Conservation (phyloP, 2,888 invertebrate genomes). For the Drosophila peninsularis region DNA sequence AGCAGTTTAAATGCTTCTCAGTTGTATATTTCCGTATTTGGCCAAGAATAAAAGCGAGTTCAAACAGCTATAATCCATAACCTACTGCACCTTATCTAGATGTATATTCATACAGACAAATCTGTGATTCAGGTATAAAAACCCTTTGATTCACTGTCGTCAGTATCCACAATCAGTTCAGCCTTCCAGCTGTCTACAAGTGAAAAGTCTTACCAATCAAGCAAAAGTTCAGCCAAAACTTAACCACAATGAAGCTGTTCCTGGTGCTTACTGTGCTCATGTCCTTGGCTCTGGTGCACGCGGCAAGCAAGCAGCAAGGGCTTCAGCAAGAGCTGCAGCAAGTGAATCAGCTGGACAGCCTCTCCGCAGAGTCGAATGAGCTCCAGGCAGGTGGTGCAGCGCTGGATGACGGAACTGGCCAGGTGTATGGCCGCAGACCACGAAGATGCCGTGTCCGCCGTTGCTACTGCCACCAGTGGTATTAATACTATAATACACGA, state of each 20-base stretch:
- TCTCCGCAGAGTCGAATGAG: conserved; percentile 2
- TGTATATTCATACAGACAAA: neutral
- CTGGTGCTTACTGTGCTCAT: conserved; percentile 4
- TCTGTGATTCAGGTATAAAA: conserved; percentile 1
- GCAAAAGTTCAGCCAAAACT: neutral
- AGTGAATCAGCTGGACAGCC: neutral
- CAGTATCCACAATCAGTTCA: neutral
- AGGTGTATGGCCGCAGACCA: neutral
- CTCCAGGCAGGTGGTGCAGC: neutral
- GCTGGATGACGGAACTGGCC: too few species aligned
- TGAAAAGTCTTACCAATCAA: neutral
- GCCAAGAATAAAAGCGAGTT: neutral
- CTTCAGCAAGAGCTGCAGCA: neutral
- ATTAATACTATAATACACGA: neutral
- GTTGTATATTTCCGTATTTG: neutral
- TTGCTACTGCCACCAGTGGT: conserved; percentile 12
- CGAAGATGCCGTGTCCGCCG: neutral
- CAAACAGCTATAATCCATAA: neutral
- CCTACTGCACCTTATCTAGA: conserved; percentile 5
- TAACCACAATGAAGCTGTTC: conserved; percentile 12
- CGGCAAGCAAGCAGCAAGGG: neutral
- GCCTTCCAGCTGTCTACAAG: neutral
- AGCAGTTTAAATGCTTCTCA: neutral
- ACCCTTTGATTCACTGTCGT: neutral
- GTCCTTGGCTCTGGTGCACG: conserved; percentile 1